Evolutionary conservation across 2,888 invertebrate species (phyloP), one percentile per base, ranked within the genome.

Genomic region (Hirtodrosophila histrioides): DNA sequence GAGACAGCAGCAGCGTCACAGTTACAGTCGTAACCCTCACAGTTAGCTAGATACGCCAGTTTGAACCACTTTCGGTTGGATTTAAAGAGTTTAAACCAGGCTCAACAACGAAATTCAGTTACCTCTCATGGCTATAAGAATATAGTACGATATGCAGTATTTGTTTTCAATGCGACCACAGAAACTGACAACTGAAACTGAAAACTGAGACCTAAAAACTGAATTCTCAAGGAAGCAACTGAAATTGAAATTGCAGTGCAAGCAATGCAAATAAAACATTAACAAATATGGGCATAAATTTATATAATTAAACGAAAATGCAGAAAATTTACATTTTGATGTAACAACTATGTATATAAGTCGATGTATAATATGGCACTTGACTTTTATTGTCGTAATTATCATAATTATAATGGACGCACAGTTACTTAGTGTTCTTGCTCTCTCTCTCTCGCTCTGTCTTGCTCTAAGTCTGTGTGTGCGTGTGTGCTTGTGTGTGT

Each of bases 61-160:
- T 86, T 62, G 76, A 84, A 73, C 87, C 78, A 87, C 87, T 84
- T 84, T 84, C 70, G 60, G 67, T 82, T 78, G 69, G 83, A 65
- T 71, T 45, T 29, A 56, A 74, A 75, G 73, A 81, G 72, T 65
- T 74, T 11, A 61, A 78, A 63, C 74, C 61, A 66, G 74, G 84
- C 68, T 64, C 27, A 37, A 55, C 50, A 53, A 44, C 40, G 37
- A 58, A 54, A 63, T 51, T 41, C 46, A 31, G 49, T 35, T 41
- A n/a, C n/a, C 29, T 3, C 29, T 29, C 43, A 27, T 40, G 51
- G 29, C 45, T 39, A 17, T 37, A n/a, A 29, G 44, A 44, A 44
- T 45, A 51, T 63, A 31, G 4, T 31, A 31, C 31, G 1, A 27
- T 27, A 27, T 27, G 6, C 6, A 27, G 4, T 27, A 0, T 51